phyloP scores from a whole-genome alignment of 2,888 invertebrate species.

The Macaria notata region DNA sequence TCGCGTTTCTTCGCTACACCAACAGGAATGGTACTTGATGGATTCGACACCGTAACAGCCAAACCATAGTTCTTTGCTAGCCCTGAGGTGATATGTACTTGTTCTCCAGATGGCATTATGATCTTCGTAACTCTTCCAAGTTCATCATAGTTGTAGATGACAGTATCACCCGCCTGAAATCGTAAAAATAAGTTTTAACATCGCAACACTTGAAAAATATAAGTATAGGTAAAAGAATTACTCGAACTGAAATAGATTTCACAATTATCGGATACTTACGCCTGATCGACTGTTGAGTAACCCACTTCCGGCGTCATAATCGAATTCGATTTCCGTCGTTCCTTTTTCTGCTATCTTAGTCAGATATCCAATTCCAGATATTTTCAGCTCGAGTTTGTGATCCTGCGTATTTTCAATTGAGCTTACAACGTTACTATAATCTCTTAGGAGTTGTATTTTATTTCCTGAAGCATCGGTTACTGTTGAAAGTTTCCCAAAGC shows the following conservation, averaged over 20 bases:
- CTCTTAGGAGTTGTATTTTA: conserved; percentile 94
- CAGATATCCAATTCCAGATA: conserved; percentile 95
- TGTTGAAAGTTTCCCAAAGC: conserved; percentile 95
- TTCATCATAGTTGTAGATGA: conserved; percentile 95
- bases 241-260: background rate
- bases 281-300: conserved; percentile 92
- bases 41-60: conserved; percentile 86
- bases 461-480: conserved; percentile 97
- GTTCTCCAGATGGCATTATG: conserved; percentile 95
- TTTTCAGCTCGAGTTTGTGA: conserved; percentile 94
- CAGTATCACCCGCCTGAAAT: conserved; percentile 90
- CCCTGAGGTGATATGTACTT: conserved; percentile 89
- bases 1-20: conserved; percentile 82
- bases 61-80: conserved; percentile 90
- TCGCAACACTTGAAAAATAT: background rate
- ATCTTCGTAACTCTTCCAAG: conserved; percentile 93
- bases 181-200: background rate
- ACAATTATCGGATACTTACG: conserved; percentile 67
- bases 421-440: conserved; percentile 95
- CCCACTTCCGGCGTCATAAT: conserved; percentile 95
- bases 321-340: conserved; percentile 92
- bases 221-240: too few relatives aligned
- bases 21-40: conserved; percentile 77
- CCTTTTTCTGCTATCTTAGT: conserved; percentile 94
- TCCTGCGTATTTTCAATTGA: conserved; percentile 97